phyloP scores from a whole-genome alignment of 2,113 vertebrate species.

The Plotosus lineatus region DNA sequence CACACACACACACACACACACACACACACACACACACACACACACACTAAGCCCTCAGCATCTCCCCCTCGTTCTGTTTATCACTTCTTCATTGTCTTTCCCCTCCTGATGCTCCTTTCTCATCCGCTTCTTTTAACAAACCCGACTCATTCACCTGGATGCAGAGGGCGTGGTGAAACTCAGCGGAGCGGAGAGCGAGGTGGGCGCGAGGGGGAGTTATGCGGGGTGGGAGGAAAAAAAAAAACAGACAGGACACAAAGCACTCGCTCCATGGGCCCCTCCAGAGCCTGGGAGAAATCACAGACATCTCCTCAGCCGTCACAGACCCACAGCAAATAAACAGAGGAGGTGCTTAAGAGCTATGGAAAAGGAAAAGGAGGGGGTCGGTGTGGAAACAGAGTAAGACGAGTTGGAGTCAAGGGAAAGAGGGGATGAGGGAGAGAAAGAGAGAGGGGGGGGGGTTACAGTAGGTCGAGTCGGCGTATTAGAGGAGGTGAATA shows the following conservation, averaged over 20 bases:
- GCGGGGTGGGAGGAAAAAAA: background rate
- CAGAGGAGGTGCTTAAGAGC: constrained; percentile 47
- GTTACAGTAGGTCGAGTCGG: background rate
- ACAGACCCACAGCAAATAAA: constrained; percentile 61
- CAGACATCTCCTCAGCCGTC: constrained; percentile 66
- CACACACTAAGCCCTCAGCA: background rate
- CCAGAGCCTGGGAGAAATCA: constrained; percentile 72
- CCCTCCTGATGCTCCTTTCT: constrained; percentile 15
- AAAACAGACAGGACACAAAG: constrained; percentile 68
- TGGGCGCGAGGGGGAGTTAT: background rate
- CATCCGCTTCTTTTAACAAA: constrained; percentile 48
- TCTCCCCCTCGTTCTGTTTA: constrained; percentile 22
- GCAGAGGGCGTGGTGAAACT: constrained; percentile 65
- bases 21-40: background rate
- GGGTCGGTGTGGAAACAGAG: constrained; percentile 4
- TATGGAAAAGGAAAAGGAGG: constrained; percentile 24
- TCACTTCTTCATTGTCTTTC: constrained; percentile 21
- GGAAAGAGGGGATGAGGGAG: background rate
- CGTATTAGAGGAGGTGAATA: background rate
- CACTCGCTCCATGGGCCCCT: constrained; percentile 70
- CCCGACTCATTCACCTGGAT: constrained; percentile 68
- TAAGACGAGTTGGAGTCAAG: constrained; percentile 15
- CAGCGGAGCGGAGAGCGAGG: constrained; percentile 64
- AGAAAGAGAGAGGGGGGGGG: constrained; percentile 11
- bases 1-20: constrained; percentile 6